Evolutionary conservation across 2,797 vertebrate species (phyloP), one percentile per base, ranked within the genome.

Genomic region (Micromesistius poutassou): DNA sequence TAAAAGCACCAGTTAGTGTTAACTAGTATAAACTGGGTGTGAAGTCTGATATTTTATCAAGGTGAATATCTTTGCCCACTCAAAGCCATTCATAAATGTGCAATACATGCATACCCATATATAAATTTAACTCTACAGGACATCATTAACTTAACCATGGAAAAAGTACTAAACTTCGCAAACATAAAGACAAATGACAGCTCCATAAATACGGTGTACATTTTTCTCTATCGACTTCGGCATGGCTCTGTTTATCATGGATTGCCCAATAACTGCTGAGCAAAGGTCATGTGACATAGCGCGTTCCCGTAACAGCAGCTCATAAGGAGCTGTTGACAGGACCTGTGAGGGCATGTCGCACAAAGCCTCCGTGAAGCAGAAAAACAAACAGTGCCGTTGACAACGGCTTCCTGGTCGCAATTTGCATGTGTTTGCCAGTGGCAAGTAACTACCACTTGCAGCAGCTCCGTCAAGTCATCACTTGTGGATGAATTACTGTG

Each of bases 401-500:
- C 75, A 62, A 50, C n/a, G 19, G 72, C 36, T 10, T 25, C 55
- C 55, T 13, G 55, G 68, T 19, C 55, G 46, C 31, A 14, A 25
- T 25, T 77, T 50, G 40, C 14, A 74, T 35, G 62, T 30, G 25
- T 76, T 86, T 35, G 80, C 75, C 55, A 4, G 31, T 55, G 40
- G 81, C 42, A 66, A 73, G 42, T 76, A 83, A 81, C 62, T 83
- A 79, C 70, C 72, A 13, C 79, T 78, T 74, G 82, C 55, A 46
- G 77, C 42, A 42, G 77, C 66, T 1, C 13, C 8, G 75, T 78
- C 78, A 31, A 84, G 87, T 81, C 80, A 78, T 77, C 78, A 86
- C 88, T 75, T 79, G 86, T 81, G 84, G 77, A 87, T 79, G 83
- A 82, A 90, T 86, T 79, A 78, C 50, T 80, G 78, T 3, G 68